Percentiles rank a stretch among this genome's conserved stretches.
These are phyloP conservation scores for Hirtodrosophila histrioides DNA, from an alignment of 2,888 invertebrate genomes.

Conservation along the genomic window DNA sequence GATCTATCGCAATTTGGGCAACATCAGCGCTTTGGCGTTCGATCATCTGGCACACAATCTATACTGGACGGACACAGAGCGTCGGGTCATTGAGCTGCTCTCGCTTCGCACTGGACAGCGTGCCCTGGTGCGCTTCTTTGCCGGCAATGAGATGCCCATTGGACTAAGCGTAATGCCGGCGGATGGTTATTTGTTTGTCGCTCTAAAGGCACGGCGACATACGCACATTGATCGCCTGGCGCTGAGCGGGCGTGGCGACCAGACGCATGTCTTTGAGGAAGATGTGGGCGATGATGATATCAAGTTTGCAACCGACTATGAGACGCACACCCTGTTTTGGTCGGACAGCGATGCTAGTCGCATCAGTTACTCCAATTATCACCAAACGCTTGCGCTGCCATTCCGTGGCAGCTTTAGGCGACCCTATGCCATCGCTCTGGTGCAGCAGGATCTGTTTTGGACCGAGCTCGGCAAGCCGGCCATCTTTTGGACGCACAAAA, in stretches of 20 bases:
- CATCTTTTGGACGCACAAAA: slow-evolving; percentile 87
- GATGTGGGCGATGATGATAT: slow-evolving; percentile 82
- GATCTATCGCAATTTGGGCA: slow-evolving; percentile 84
- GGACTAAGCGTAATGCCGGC: slow-evolving; percentile 87
- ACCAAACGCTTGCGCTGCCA: slow-evolving; percentile 85
- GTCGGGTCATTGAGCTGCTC: slow-evolving; percentile 88
- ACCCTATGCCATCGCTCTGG: slow-evolving; percentile 87
- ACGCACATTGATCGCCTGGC: slow-evolving; percentile 88
- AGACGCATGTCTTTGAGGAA: slow-evolving; percentile 82
- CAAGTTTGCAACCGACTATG: slow-evolving; percentile 84
- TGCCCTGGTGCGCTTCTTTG: slow-evolving; percentile 87
- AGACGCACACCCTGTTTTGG: slow-evolving; percentile 87
- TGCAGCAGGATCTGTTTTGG: slow-evolving; percentile 90
- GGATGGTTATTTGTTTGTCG: slow-evolving; percentile 87
- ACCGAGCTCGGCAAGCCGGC: slow-evolving; percentile 86
- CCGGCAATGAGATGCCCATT: slow-evolving; percentile 87
- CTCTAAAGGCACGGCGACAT: slow-evolving; percentile 84
- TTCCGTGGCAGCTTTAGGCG: slow-evolving; percentile 85
- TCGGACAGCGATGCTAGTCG: slow-evolving; percentile 88
- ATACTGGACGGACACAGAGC: slow-evolving; percentile 89
- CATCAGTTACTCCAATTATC: slow-evolving; percentile 88
- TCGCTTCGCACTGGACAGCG: slow-evolving; percentile 87
- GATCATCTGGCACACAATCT: slow-evolving; percentile 90
- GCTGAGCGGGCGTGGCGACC: slow-evolving; percentile 87
- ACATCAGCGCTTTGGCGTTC: slow-evolving; percentile 86